Evolutionary conservation across 2,888 invertebrate genomes (phyloP).

Genomic region (Neuroscelio doddi): DNA sequence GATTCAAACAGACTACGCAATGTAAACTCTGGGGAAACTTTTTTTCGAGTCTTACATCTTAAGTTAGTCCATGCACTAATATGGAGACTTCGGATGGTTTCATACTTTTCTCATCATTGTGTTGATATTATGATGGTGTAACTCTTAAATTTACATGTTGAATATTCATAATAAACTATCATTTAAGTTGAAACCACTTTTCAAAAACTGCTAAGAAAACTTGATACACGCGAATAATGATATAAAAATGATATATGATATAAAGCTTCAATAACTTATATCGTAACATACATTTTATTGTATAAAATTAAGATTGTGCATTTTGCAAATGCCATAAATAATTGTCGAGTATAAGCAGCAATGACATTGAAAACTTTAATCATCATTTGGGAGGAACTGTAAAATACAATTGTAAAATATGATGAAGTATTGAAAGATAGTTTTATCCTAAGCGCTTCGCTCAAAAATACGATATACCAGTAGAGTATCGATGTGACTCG

Average conservation of each 20-base stretch:
- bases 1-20: slow-evolving; percentile 33
- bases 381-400: no score
- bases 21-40: slow-evolving; percentile 31
- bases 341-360: no score
- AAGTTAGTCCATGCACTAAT: slow-evolving; percentile 10
- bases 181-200: no score
- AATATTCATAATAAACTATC: not conserved
- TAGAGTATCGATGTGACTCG: slow-evolving; percentile 2
- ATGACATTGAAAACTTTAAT: no score
- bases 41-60: slow-evolving; percentile 22
- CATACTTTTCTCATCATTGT: not conserved
- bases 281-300: no score
- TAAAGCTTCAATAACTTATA: no score
- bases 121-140: not conserved
- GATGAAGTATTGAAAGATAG: not conserved
- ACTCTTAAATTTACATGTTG: not conserved
- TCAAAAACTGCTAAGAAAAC: no score
- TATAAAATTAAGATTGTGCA: no score
- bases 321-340: no score
- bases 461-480: not conserved
- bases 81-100: not conserved
- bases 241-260: no score
- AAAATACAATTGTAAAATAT: not conserved
- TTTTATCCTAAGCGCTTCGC: not conserved
- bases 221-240: no score